Evolutionary conservation across 2,797 vertebrate species (phyloP).

Genomic region (Manis crassicaudata): DNA sequence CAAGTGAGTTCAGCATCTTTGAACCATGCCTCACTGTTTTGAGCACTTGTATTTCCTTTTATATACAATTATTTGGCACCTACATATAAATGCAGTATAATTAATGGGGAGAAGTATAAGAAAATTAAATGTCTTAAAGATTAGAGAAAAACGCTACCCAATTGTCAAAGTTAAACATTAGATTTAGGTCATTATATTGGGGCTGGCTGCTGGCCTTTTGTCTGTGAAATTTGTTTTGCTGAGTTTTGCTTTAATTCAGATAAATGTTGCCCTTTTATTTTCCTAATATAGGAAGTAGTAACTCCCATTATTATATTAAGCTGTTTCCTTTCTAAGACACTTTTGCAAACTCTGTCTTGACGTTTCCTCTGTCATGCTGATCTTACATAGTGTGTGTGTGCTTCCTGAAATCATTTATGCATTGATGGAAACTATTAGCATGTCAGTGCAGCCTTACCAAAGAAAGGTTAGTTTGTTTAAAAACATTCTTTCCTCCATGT

Average conservation of each 20-base stretch:
- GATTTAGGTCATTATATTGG: conserved; percentile 51
- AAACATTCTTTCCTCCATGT: conserved; percentile 30
- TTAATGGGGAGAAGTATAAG: conserved; percentile 42
- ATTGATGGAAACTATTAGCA: conserved; percentile 70
- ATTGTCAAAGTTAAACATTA: conserved; percentile 44
- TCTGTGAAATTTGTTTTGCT: conserved; percentile 65
- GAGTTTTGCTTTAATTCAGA: conserved; percentile 60
- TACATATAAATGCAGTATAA: conserved; percentile 6
- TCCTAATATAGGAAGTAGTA: conserved; percentile 83
- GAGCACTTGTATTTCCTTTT: conserved; percentile 48
- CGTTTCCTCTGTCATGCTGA: conserved; percentile 60
- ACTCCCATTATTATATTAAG: conserved; percentile 79
- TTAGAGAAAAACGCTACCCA: conserved; percentile 13
- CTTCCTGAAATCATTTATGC: conserved; percentile 79
- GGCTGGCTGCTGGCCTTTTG: conserved; percentile 60
- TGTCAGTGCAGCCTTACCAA: conserved; percentile 57
- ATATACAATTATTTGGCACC: conserved; percentile 43
- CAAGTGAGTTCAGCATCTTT: conserved; percentile 47
- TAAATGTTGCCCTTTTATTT: conserved; percentile 79
- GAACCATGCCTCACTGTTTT: conserved; percentile 42
- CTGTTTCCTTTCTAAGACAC: conserved; percentile 80
- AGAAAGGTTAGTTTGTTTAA: conserved; percentile 36
- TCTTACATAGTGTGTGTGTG: conserved; percentile 66
- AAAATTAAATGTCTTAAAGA: conserved; percentile 66
- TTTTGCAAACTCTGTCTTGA: conserved; percentile 69